Base-by-base conservation (phyloP, 2,797 vertebrate species). In the Notamacropus eugenii region DNA sequence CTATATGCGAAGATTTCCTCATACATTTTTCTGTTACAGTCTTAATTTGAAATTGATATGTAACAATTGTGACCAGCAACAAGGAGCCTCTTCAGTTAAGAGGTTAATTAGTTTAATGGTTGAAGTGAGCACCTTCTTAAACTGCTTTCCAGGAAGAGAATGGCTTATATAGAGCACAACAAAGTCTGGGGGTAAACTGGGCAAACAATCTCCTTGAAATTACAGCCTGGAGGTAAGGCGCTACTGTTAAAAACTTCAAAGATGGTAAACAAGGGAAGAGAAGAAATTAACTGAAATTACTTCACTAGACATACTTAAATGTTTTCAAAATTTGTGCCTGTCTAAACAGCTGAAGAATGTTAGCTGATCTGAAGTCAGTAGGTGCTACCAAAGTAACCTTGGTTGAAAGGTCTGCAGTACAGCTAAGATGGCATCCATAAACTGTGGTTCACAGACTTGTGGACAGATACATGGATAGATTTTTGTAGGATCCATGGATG, bases 181-280 rank as follows among this genome's bases (percentile, higher is more conserved):
- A 74, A 40, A 50, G 94, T 96, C 90, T 92, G 31, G 96, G 92
- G 95, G 90, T 93, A 94, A 29, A 10, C 58, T 91, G 95, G 91
- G 87, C 92, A 96, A 95, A 52, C 95, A 96, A 96, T 94, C 67
- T 97, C 94, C 97, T 97, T 97, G 97, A 96, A 93, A 95, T 50
- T 55, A 95, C 90, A 96, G 54, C 93, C 19, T 94, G 92, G 97
- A 92, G 58, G 90, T 82, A 97, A 90, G 62, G 46, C 52, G 92
- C 55, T 58, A 31, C 91, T 90, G 67, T 94, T 97, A 93, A 94
- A 90, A 97, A 62, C 55, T 97, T 95, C 94, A 97, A 97, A 97
- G 95, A 95, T 97, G 87, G 62, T 96, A 93, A 96, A 95, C 91
- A 93, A 90, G 54, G 94, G 95, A 97, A 95, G 95, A 94, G 82